A percentile compares a stretch with the other conserved stretches of the same genome.
phyloP scores from a whole-genome alignment of 1,140 invertebrate species.

The Orchestia grillus region DNA sequence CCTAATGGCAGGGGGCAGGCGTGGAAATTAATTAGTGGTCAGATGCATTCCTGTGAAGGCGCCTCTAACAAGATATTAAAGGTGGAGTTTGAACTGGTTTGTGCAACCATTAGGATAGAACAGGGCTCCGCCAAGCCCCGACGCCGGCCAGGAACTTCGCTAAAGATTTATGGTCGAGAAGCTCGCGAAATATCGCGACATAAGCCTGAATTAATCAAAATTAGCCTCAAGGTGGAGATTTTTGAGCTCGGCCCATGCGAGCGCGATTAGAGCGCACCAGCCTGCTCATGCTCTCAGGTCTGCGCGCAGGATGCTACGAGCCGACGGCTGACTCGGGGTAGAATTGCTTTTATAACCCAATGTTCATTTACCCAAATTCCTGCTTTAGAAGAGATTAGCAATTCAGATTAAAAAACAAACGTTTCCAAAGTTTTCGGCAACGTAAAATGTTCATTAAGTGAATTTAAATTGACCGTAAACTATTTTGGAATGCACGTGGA shows the following conservation, averaged over 20 bases:
- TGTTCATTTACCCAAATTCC: not conserved
- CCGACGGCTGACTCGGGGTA: not conserved
- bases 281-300: not conserved
- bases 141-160: not conserved
- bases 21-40: conserved; percentile 49
- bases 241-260: not conserved
- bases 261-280: not conserved
- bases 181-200: not conserved
- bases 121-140: not conserved
- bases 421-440: not conserved
- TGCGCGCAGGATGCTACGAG: not conserved
- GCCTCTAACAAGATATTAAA: not conserved
- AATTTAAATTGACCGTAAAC: no score
- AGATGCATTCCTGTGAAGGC: conserved; percentile 44
- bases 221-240: conserved; percentile 27
- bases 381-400: not conserved
- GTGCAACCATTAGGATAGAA: not conserved
- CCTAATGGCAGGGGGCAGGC: not conserved
- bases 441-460: no score
- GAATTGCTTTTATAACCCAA: not conserved
- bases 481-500: no score
- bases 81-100: conserved; percentile 55
- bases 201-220: conserved; percentile 21
- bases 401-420: not conserved
- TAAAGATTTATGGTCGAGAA: conserved; percentile 12